Base-by-base conservation (phyloP, 2,113 vertebrate species). In the Neotoma lepida region DNA sequence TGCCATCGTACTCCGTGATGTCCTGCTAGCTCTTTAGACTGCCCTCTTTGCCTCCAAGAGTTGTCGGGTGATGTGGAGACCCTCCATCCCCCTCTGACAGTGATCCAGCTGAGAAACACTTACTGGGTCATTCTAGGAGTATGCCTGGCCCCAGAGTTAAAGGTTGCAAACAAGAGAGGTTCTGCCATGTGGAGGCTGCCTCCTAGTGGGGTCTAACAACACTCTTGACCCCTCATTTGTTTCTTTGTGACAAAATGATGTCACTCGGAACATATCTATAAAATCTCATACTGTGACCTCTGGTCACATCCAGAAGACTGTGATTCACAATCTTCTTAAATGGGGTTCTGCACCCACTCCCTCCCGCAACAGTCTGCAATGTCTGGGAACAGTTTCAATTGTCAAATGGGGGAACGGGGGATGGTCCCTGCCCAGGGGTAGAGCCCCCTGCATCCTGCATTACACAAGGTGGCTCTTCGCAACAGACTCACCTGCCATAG, bases 201-300 rank as follows among this genome's bases (percentile, higher is more conserved):
- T 70, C 49, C 85, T 68, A 12, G 33, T 44, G 63, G 44, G 73
- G 80, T 24, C 76, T 8, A 20, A 24, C 46, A 64, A 17, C 44
- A 17, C 49, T 77, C 64, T 51, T 58, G 82, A 41, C 30, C 39
- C 35, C 64, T 70, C 64, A 35, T 70, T 77, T 84, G 18, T 86
- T 51, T 85, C 82, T 91, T 89, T 68, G 17, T 78, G 68, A 39
- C 54, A 91, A 54, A 90, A 88, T 68, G 39, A 81, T 92, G 28
- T 95, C 54, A 35, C 33, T 22, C 84, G 30, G 61, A 89, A 39
- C 86, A 70, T 18, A 58, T 76, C 71, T 81, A 58, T 89, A 93
- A 81, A 90, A 68, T 44, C 33, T 30, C 10, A 76, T 90, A 82
- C 80, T 56, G 26, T 9, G 26, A 8, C 26, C 9, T 85, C 41